These are phyloP conservation scores for Coturnix japonica DNA, from an alignment of 2,113 vertebrate species.

Conservation along the genomic window DNA sequence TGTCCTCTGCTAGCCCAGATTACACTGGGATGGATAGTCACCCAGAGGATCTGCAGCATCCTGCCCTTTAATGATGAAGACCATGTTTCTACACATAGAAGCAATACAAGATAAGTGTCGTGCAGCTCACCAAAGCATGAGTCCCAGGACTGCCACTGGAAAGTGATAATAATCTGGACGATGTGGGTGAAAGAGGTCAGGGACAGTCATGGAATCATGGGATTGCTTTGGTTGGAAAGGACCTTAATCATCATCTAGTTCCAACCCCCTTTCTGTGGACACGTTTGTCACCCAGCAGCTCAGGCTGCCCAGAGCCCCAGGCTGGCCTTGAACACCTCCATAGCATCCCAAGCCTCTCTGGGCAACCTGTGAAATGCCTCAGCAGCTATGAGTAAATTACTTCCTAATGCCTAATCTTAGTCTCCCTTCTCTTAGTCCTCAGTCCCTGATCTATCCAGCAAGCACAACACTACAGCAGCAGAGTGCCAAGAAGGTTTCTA, in stretches of 20 bases:
- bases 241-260: background rate
- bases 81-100: background rate
- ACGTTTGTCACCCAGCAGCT: background rate
- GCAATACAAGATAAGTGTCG: background rate
- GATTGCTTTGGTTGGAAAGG: background rate
- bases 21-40: background rate
- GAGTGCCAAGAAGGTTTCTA: background rate
- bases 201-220: no score
- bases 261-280: no score
- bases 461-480: rapidly evolving
- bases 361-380: background rate
- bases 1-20: background rate
- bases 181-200: background rate
- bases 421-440: background rate
- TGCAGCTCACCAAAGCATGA: background rate
- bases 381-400: background rate
- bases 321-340: no score
- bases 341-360: background rate
- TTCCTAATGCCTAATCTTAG: background rate
- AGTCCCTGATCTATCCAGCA: background rate
- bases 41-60: background rate
- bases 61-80: background rate
- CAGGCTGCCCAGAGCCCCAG: background rate
- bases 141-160: background rate
- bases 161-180: background rate